Evolutionary conservation across 2,888 invertebrate species (phyloP).

Genomic region (Empis stercorea): DNA sequence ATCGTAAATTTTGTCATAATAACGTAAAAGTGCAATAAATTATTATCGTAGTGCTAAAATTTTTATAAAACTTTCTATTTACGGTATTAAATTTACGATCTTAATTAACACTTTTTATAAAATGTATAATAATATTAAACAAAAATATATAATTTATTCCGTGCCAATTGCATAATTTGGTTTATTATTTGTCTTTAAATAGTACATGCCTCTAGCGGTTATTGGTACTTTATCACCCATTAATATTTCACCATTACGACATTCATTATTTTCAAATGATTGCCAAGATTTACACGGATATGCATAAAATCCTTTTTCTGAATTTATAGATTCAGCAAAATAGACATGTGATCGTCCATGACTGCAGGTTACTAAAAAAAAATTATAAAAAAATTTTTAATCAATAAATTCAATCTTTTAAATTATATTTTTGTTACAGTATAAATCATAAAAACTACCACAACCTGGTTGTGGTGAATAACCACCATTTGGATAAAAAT

Average conservation of each 20-base stretch:
- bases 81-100: too few species aligned
- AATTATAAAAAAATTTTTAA: background rate
- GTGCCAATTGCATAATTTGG: slow-evolving; percentile 41
- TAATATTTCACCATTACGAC: slow-evolving; percentile 27
- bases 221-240: slow-evolving; percentile 44
- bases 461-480: slow-evolving; percentile 56
- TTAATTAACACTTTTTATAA: too few species aligned
- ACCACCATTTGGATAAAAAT: slow-evolving; percentile 66
- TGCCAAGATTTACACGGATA: slow-evolving; percentile 43
- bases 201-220: slow-evolving; percentile 43
- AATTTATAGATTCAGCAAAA: slow-evolving; percentile 52
- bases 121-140: too few species aligned
- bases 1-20: too few species aligned
- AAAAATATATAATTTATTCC: background rate
- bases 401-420: background rate
- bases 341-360: slow-evolving; percentile 50
- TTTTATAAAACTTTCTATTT: too few species aligned
- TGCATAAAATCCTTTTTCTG: slow-evolving; percentile 40
- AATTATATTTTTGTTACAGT: background rate
- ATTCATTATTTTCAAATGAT: slow-evolving; percentile 23
- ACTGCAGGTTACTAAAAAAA: slow-evolving; percentile 47
- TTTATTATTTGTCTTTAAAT: slow-evolving; percentile 44
- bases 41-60: too few species aligned
- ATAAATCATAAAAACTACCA: slow-evolving; percentile 27
- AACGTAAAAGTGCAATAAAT: too few species aligned